A percentile compares a stretch with the other conserved stretches of the same genome.
Conservation (phyloP, 2,888 invertebrate genomes). For the Laothoe populi region DNA sequence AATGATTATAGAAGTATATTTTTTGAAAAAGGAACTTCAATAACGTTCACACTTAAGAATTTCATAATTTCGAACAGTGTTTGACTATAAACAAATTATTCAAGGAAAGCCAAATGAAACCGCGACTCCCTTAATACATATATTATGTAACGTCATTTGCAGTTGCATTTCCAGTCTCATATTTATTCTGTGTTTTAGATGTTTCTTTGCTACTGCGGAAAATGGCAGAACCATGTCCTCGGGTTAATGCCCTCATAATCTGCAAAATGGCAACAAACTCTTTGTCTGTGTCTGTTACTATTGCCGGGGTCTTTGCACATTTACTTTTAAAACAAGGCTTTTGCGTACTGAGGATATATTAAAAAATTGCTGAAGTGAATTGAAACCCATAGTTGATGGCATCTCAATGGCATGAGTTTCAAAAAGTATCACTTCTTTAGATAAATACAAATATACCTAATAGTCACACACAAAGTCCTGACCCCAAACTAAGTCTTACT, state of each 20-base stretch:
- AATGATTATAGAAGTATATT: too few relatives aligned
- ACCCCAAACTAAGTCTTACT: too few relatives aligned
- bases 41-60: too few relatives aligned
- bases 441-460: too few relatives aligned
- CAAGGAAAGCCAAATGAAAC: not conserved
- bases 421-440: too few relatives aligned
- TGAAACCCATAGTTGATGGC: too few relatives aligned
- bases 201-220: not conserved
- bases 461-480: too few relatives aligned
- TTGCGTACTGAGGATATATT: not conserved
- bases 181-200: not conserved
- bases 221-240: constrained; percentile 4
- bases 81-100: not conserved
- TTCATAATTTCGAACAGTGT: too few relatives aligned
- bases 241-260: not conserved
- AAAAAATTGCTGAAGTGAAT: too few relatives aligned
- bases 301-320: not conserved
- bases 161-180: not conserved
- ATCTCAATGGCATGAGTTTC: too few relatives aligned
- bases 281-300: not conserved
- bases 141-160: not conserved
- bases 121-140: not conserved
- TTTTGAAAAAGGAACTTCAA: too few relatives aligned
- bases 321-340: not conserved
- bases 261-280: not conserved